Evolutionary conservation across 1,140 invertebrate genomes (phyloP).

Genomic region (Drosophila neocordata): DNA sequence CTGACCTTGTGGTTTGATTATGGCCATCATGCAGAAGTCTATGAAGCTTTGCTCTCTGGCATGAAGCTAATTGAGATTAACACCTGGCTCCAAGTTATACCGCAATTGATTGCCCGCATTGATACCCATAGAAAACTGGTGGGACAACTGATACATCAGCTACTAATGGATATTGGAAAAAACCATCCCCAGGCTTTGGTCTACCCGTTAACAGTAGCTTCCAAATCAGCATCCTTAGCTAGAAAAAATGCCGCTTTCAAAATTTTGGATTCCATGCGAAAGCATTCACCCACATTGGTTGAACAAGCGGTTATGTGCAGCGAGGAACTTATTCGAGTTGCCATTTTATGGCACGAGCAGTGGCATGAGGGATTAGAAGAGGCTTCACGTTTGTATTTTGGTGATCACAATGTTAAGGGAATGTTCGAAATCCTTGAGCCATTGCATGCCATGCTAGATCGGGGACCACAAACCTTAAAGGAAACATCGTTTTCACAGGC

Average conservation of each 20-base stretch:
- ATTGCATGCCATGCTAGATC: constrained; percentile 95
- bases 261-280: constrained; percentile 97
- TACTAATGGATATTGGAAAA: constrained; percentile 97
- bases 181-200: constrained; percentile 96
- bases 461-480: constrained; percentile 97
- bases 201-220: constrained; percentile 98
- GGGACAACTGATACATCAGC: constrained; percentile 94
- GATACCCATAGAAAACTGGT: constrained; percentile 95
- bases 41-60: constrained; percentile 96
- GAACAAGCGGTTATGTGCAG: constrained; percentile 97
- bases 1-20: constrained; percentile 98
- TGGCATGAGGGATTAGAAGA: constrained; percentile 99
- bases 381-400: constrained; percentile 97
- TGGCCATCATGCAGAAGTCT: constrained; percentile 95
- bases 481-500: constrained; percentile 98
- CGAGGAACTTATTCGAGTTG: constrained; percentile 98
- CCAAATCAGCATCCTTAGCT: constrained; percentile 94
- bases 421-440: constrained; percentile 98
- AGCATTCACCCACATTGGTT: constrained; percentile 95
- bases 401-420: constrained; percentile 95
- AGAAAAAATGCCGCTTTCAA: constrained; percentile 96
- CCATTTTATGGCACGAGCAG: constrained; percentile 99
- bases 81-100: constrained; percentile 99
- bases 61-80: constrained; percentile 97
- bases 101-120: constrained; percentile 98